These are phyloP conservation scores for Ruditapes philippinarum DNA, from an alignment of 1,140 invertebrate genomes.

Conservation along the genomic window DNA sequence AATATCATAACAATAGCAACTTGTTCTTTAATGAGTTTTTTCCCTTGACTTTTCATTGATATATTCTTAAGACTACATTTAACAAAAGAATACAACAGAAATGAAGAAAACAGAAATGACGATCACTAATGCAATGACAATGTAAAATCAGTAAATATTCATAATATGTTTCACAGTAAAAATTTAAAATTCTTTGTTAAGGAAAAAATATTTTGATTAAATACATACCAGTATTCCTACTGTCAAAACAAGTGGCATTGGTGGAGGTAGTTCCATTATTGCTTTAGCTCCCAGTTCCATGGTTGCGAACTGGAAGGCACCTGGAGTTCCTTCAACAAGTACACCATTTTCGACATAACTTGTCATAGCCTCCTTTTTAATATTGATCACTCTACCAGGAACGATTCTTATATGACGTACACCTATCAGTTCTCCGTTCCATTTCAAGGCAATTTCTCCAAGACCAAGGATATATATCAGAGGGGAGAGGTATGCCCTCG, in stretches of 20 bases:
- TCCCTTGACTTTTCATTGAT: too few species aligned
- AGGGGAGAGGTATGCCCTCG: constrained; percentile 73
- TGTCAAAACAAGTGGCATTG: constrained; percentile 77
- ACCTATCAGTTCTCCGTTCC: constrained; percentile 81
- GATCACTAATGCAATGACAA: too few species aligned
- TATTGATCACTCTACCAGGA: constrained; percentile 75
- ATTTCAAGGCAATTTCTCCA: constrained; percentile 80
- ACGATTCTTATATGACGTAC: constrained; percentile 79
- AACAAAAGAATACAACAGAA: too few species aligned
- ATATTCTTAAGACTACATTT: too few species aligned
- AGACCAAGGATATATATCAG: constrained; percentile 78
- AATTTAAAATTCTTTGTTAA: too few species aligned
- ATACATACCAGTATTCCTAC: constrained; percentile 79
- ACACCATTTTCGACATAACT: constrained; percentile 70
- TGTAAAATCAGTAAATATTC: too few species aligned
- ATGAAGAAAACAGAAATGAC: too few species aligned
- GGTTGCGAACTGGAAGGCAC: constrained; percentile 77
- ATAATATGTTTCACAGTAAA: too few species aligned
- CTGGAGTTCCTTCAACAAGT: constrained; percentile 68
- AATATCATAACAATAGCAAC: too few species aligned
- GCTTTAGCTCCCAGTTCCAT: constrained; percentile 78
- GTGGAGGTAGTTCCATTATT: constrained; percentile 75
- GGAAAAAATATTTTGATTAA: too few species aligned
- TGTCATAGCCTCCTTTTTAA: constrained; percentile 76
- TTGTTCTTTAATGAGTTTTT: too few species aligned